Percentiles rank a stretch among this genome's conserved stretches.
phyloP scores from a whole-genome alignment of 2,888 invertebrate genomes.

The Synanthedon tipuliformis region DNA sequence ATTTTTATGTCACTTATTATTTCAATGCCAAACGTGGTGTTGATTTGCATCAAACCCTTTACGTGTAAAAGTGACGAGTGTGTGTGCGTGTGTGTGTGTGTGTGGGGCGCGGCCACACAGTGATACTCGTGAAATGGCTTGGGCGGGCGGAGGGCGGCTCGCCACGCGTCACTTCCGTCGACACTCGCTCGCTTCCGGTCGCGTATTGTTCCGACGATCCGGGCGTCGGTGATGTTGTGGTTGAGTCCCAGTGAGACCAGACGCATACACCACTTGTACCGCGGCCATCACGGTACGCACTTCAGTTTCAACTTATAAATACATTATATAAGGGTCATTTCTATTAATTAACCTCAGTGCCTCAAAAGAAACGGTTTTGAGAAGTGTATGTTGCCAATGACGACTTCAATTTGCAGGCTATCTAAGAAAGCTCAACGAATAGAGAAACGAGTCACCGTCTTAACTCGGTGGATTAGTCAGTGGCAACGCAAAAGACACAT shows the following conservation, averaged over 20 bases:
- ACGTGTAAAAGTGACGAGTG: background rate
- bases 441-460: too few relatives aligned
- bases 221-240: conserved; percentile 42
- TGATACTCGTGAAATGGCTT: conserved; percentile 1
- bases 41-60: background rate
- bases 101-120: background rate
- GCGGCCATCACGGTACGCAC: conserved; percentile 21
- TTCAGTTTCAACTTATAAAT: too few relatives aligned
- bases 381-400: too few relatives aligned
- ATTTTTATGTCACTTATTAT: too few relatives aligned
- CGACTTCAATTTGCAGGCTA: too few relatives aligned
- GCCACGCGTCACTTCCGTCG: conserved; percentile 6
- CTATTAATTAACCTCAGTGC: too few relatives aligned
- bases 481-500: too few relatives aligned
- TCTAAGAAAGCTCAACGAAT: too few relatives aligned
- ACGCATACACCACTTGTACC: conserved; percentile 50
- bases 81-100: background rate
- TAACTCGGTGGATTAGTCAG: too few relatives aligned
- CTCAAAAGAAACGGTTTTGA: too few relatives aligned
- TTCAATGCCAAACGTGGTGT: background rate
- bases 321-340: too few relatives aligned
- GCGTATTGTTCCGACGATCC: conserved; percentile 21
- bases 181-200: conserved; percentile 52
- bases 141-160: conserved; percentile 1
- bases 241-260: conserved; percentile 45